Evolutionary conservation across 2,888 invertebrate species (phyloP).

Genomic region (Volucella inanis): DNA sequence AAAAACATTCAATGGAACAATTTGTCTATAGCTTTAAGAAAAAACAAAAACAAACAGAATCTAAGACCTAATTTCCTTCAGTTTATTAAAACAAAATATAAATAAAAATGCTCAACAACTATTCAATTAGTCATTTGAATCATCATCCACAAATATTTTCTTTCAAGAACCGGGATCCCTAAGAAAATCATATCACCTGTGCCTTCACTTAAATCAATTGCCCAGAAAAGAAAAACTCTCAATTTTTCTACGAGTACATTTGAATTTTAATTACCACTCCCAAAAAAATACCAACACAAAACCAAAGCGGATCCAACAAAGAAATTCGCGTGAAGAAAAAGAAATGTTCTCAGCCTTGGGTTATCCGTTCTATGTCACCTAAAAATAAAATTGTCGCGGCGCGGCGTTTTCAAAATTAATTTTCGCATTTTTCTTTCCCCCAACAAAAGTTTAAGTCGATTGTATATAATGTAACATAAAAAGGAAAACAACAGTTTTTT

Average conservation of each 20-base stretch:
- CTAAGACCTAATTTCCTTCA: not conserved
- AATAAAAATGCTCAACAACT: constrained; percentile 3
- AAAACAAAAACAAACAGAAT: too few species aligned
- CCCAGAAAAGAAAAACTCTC: constrained; percentile 24
- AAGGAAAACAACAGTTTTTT: not conserved
- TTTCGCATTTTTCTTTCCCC: constrained; percentile 38
- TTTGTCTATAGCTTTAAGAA: too few species aligned
- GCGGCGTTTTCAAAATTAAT: constrained; percentile 63
- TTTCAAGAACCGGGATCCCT: constrained; percentile 1
- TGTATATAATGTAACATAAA: constrained; percentile 35
- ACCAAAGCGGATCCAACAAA: constrained; percentile 38
- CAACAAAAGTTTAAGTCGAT: constrained; percentile 23
- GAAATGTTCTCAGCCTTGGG: constrained; percentile 61
- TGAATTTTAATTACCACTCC: constrained; percentile 69
- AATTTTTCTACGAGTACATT: constrained; percentile 41
- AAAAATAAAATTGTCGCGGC: constrained; percentile 69
- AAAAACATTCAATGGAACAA: too few species aligned
- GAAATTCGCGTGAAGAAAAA: constrained; percentile 34
- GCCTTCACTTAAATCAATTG: constrained; percentile 35
- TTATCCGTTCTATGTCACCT: constrained; percentile 69
- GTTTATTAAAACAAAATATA: not conserved
- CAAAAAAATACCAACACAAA: constrained; percentile 15
- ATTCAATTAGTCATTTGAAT: constrained; percentile 32
- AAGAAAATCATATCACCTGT: constrained; percentile 47
- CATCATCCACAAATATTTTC: constrained; percentile 50